These are phyloP conservation scores for Melinaea menophilus DNA, from an alignment of 2,888 invertebrate genomes.

Conservation along the genomic window DNA sequence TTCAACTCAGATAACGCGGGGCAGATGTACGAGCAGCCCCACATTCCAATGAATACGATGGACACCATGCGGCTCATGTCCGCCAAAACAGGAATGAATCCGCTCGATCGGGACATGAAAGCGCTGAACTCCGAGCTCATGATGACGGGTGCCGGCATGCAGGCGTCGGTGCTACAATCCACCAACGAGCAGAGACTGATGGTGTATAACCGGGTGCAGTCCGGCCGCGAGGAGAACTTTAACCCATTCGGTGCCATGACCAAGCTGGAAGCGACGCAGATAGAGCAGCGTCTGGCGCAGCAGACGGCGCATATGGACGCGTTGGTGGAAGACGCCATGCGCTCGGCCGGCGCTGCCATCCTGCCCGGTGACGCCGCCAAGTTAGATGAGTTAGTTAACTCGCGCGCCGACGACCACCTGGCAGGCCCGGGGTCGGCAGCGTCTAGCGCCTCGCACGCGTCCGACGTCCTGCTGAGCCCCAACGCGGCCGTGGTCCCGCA, in stretches of 20 bases:
- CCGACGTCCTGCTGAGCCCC: slow-evolving; percentile 60
- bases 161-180: slow-evolving; percentile 39
- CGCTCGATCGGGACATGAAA: slow-evolving; percentile 56
- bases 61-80: slow-evolving; percentile 59
- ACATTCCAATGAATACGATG: slow-evolving; percentile 44
- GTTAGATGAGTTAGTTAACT: slow-evolving; percentile 79
- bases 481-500: slow-evolving; percentile 54
- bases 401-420: slow-evolving; percentile 62
- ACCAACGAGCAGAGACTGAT: slow-evolving; percentile 48
- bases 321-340: slow-evolving; percentile 70
- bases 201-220: slow-evolving; percentile 47
- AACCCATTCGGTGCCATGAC: slow-evolving; percentile 63
- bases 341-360: slow-evolving; percentile 61
- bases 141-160: slow-evolving; percentile 50
- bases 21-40: slow-evolving; percentile 55
- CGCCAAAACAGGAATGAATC: slow-evolving; percentile 45
- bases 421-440: slow-evolving; percentile 55
- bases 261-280: slow-evolving; percentile 60
- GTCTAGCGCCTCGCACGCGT: slow-evolving; percentile 55
- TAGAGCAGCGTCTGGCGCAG: slow-evolving; percentile 59
- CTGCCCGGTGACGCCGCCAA: slow-evolving; percentile 68
- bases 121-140: slow-evolving; percentile 54
- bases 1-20: slow-evolving; percentile 63
- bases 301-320: slow-evolving; percentile 72
- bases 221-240: slow-evolving; percentile 46